phyloP scores from a whole-genome alignment of 2,797 vertebrate species.

The Sebastes matsubarae region DNA sequence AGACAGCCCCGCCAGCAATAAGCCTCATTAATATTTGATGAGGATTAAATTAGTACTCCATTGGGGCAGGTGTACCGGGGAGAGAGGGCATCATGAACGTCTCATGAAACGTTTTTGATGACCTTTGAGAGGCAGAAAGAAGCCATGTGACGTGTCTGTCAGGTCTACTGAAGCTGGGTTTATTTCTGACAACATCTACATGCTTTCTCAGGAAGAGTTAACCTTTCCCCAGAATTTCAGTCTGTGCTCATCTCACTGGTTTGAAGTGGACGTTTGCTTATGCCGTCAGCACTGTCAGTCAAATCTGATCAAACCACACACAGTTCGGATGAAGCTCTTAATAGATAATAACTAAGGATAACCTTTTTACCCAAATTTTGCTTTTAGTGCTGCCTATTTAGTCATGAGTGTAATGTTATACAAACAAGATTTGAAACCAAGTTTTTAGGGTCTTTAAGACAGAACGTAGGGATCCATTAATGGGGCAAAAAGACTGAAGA shows the following conservation, averaged over 20 bases:
- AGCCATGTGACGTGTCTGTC: not conserved
- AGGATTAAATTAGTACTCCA: conserved; percentile 46
- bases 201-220: not conserved
- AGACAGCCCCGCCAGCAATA: conserved; percentile 40
- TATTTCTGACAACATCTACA: not conserved
- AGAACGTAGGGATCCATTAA: not conserved
- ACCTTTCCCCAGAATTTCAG: not conserved
- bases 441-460: not conserved
- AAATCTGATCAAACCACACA: not conserved
- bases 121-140: conserved; percentile 21
- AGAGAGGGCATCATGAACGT: conserved; percentile 8
- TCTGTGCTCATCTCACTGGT: not conserved
- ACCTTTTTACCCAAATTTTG: not conserved
- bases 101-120: conserved; percentile 11
- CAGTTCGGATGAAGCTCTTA: not conserved
- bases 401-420: not conserved
- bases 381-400: not conserved
- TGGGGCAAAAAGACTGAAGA: not conserved
- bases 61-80: conserved; percentile 4
- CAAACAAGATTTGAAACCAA: not conserved
- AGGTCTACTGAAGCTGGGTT: not conserved
- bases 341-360: not conserved
- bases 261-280: too few relatives aligned
- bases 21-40: conserved; percentile 73
- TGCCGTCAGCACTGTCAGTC: not conserved